These are phyloP conservation scores for Rhingia campestris DNA, from an alignment of 2,888 invertebrate species.

Conservation along the genomic window DNA sequence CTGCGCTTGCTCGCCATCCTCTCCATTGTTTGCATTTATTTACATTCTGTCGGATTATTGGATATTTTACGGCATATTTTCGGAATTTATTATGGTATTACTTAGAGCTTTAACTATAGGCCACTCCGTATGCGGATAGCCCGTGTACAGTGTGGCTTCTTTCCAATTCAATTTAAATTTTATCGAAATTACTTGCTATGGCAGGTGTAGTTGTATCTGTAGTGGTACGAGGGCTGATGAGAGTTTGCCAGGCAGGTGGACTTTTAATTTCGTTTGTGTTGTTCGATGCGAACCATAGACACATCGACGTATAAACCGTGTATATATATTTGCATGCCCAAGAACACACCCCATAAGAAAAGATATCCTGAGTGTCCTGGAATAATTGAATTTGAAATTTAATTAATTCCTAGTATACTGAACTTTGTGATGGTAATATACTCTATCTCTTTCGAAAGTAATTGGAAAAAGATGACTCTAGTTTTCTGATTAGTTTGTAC, in stretches of 20 bases:
- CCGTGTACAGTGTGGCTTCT: neutral
- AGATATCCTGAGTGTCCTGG: slow-evolving; percentile 34
- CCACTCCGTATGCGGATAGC: neutral
- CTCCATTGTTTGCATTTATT: slow-evolving; percentile 39
- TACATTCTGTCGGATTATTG: slow-evolving; percentile 54
- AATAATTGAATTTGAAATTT: slow-evolving; percentile 71
- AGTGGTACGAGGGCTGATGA: neutral
- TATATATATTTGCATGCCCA: neutral
- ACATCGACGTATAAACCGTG: neutral
- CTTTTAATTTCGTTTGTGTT: slow-evolving; percentile 34
- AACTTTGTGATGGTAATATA: slow-evolving; percentile 65
- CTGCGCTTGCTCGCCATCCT: neutral
- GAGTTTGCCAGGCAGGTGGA: slow-evolving; percentile 20
- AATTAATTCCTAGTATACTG: slow-evolving; percentile 66
- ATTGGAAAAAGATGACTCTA: slow-evolving; percentile 65
- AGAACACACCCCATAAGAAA: slow-evolving; percentile 24
- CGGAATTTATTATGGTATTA: slow-evolving; percentile 38
- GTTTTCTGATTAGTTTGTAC: slow-evolving; percentile 58
- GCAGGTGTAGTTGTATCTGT: slow-evolving; percentile 11
- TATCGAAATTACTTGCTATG: slow-evolving; percentile 16
- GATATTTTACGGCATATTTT: slow-evolving; percentile 54
- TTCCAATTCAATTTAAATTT: slow-evolving; percentile 52
- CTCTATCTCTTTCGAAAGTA: slow-evolving; percentile 41
- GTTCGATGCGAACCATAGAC: neutral
- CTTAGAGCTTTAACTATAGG: neutral